A percentile compares a stretch with the other conserved stretches of the same genome.
Conservation (phyloP, 1,140 invertebrate species). For the Hormaphis cornu region DNA sequence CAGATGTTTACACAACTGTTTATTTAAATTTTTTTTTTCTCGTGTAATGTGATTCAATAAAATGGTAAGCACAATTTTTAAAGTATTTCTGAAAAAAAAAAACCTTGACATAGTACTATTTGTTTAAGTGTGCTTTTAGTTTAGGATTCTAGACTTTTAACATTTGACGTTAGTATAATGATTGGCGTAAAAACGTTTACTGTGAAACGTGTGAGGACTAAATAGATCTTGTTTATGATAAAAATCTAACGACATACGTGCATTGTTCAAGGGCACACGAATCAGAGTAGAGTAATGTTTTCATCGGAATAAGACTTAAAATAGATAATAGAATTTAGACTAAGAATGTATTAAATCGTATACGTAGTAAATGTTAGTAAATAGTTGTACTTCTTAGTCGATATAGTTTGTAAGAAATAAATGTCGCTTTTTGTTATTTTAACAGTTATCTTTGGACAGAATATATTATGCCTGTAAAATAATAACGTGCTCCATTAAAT, state of each 20-base stretch:
- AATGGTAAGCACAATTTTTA: no score
- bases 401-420: no score
- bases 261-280: slow-evolving; percentile 8
- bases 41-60: no score
- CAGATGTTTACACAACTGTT: no score
- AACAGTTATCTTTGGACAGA: no score
- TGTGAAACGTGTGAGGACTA: slow-evolving; percentile 14
- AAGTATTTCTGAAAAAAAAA: neutral
- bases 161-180: neutral
- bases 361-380: no score
- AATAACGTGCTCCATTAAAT: no score
- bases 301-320: neutral
- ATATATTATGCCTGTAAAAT: no score
- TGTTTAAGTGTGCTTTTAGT: neutral
- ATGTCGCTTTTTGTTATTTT: no score
- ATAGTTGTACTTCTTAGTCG: no score
- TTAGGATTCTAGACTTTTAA: neutral
- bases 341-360: no score
- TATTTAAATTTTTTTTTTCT: no score
- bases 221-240: neutral
- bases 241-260: neutral
- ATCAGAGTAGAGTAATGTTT: neutral
- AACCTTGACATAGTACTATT: neutral
- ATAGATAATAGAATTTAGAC: neutral
- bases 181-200: slow-evolving; percentile 12